A percentile compares a stretch with the other conserved stretches of the same genome.
phyloP scores from a whole-genome alignment of 2,888 invertebrate species.

The Melieria crassipennis region DNA sequence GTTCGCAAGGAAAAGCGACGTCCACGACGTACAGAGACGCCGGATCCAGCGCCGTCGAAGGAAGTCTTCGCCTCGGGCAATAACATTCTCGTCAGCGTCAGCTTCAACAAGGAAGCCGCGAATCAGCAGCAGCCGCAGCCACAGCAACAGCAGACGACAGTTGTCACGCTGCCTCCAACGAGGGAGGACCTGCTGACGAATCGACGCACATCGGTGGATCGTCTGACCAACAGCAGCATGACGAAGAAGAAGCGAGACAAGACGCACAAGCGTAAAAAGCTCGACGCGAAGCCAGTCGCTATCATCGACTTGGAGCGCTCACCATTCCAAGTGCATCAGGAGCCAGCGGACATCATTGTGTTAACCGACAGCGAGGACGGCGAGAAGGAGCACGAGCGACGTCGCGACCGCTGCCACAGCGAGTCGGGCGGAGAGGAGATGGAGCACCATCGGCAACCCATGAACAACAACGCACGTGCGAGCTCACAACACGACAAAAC shows the following conservation, averaged over 20 bases:
- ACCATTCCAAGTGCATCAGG: conserved; percentile 84
- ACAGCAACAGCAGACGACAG: conserved; percentile 63
- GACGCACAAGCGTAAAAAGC: conserved; percentile 68
- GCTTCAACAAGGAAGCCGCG: conserved; percentile 77
- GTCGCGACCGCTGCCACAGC: conserved; percentile 48
- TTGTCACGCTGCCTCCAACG: conserved; percentile 61
- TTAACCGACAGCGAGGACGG: conserved; percentile 82
- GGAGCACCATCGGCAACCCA: conserved; percentile 43
- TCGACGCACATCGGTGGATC: conserved; percentile 55
- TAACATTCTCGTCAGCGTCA: conserved; percentile 91
- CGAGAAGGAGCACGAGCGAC: conserved; percentile 44
- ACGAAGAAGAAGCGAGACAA: conserved; percentile 55
- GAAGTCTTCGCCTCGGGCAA: conserved; percentile 94
- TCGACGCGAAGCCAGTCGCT: conserved; percentile 75
- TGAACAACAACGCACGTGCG: conserved; percentile 43
- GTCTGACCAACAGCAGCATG: conserved; percentile 39
- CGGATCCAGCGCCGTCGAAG: conserved; percentile 76
- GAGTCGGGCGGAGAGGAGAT: conserved; percentile 43
- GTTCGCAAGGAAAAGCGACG: conserved; percentile 63
- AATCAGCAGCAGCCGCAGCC: conserved; percentile 42
- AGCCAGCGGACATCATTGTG: conserved; percentile 83
- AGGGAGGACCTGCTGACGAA: conserved; percentile 59
- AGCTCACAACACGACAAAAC: conserved; percentile 57
- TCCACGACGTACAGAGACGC: conserved; percentile 60
- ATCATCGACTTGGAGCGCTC: conserved; percentile 87